Evolutionary conservation across 2,113 vertebrate species (phyloP).

Genomic region (Hipposideros armiger): DNA sequence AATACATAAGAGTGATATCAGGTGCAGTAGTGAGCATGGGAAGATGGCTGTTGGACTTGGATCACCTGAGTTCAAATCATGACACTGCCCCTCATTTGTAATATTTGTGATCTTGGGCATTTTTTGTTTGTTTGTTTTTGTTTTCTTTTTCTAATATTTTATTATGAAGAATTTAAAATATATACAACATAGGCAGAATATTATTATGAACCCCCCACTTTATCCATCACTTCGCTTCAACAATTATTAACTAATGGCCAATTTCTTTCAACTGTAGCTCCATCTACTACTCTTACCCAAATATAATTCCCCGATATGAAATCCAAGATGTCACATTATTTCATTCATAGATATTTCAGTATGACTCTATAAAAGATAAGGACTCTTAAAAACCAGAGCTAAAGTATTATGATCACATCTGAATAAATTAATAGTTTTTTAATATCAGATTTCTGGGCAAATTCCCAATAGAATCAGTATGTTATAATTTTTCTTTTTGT

Average conservation of each 20-base stretch:
- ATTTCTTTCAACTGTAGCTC: not conserved
- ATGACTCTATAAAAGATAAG: conserved; percentile 41
- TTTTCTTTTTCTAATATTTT: not conserved
- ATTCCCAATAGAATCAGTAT: conserved; percentile 42
- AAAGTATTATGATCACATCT: not conserved
- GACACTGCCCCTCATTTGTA: not conserved
- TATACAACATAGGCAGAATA: not conserved
- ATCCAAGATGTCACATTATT: not conserved
- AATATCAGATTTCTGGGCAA: not conserved
- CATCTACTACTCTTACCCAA: not conserved
- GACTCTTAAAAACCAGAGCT: not conserved
- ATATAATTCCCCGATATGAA: not conserved
- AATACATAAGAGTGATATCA: not conserved
- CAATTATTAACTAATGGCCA: not conserved
- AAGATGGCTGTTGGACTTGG: not conserved
- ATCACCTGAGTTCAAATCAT: not conserved
- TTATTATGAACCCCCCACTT: not conserved
- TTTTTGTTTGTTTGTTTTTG: not conserved
- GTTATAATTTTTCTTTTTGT: not conserved
- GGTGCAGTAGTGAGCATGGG: not conserved
- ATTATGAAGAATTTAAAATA: not conserved
- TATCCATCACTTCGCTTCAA: not conserved
- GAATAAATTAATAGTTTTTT: not conserved
- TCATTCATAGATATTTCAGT: conserved; percentile 13
- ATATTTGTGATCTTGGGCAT: not conserved